Conservation (phyloP, 2,797 vertebrate genomes). For the Acanthornis magna region DNA sequence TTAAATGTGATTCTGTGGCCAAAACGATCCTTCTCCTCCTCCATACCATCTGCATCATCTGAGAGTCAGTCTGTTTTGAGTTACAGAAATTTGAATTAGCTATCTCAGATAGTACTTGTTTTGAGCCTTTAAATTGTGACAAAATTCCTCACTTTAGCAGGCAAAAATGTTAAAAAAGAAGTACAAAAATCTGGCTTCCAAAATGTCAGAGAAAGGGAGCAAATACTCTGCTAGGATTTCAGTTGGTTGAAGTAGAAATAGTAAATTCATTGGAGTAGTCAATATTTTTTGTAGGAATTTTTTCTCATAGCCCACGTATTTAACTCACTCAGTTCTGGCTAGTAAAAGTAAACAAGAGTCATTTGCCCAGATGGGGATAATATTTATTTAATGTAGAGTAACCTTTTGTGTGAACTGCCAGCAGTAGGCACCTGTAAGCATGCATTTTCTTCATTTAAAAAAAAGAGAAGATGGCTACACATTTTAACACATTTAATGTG, state of each 20-base stretch:
- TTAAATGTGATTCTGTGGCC: background rate
- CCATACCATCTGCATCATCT: constrained; percentile 55
- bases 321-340: background rate
- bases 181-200: background rate
- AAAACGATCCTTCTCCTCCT: constrained; percentile 32
- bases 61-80: constrained; percentile 16
- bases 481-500: background rate
- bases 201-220: background rate
- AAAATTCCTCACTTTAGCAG: background rate
- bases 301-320: background rate
- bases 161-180: background rate
- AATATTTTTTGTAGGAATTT: background rate
- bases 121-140: background rate
- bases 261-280: background rate
- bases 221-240: background rate
- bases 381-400: background rate
- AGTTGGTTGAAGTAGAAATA: background rate
- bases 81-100: constrained; percentile 29
- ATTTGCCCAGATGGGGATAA: background rate
- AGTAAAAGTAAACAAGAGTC: background rate
- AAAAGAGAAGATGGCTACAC: background rate
- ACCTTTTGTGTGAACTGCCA: background rate
- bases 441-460: background rate
- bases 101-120: background rate
- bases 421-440: background rate